These are phyloP conservation scores for Chiloscyllium plagiosum DNA, from an alignment of 2,113 vertebrate species.

Conservation along the genomic window DNA sequence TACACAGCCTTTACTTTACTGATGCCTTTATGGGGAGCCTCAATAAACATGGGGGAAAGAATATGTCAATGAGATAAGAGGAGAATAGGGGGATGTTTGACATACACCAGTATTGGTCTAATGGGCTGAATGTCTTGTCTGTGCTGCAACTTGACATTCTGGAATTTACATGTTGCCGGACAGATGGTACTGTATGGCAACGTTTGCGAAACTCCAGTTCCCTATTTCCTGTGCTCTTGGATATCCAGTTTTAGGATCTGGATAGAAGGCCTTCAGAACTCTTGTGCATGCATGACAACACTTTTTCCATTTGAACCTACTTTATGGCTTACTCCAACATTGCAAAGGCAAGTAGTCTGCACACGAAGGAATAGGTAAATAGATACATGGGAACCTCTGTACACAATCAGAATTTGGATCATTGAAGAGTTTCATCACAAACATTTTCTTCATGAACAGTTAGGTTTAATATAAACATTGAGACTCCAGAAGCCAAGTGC, in stretches of 20 bases:
- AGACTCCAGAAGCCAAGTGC: neutral
- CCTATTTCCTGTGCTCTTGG: neutral
- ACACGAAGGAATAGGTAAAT: neutral
- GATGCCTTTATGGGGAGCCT: no score
- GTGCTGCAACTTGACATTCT: neutral
- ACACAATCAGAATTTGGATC: neutral
- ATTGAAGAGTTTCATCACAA: neutral
- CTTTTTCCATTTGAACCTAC: neutral
- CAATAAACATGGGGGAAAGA: neutral
- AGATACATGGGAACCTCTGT: neutral
- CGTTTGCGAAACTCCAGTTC: neutral
- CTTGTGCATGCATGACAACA: neutral
- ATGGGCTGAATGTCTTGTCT: neutral
- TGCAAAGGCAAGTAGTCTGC: neutral
- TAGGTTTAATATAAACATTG: neutral
- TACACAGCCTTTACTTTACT: neutral
- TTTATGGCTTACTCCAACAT: neutral
- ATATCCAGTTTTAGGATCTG: neutral
- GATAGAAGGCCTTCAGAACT: neutral
- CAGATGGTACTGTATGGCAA: neutral
- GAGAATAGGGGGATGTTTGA: neutral
- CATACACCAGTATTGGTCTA: neutral
- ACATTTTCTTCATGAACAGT: neutral
- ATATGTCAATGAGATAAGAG: neutral
- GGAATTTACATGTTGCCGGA: neutral